A percentile compares a stretch with the other conserved stretches of the same genome.
phyloP scores from a whole-genome alignment of 2,113 vertebrate species.

The Hippocampus guttulatus region DNA sequence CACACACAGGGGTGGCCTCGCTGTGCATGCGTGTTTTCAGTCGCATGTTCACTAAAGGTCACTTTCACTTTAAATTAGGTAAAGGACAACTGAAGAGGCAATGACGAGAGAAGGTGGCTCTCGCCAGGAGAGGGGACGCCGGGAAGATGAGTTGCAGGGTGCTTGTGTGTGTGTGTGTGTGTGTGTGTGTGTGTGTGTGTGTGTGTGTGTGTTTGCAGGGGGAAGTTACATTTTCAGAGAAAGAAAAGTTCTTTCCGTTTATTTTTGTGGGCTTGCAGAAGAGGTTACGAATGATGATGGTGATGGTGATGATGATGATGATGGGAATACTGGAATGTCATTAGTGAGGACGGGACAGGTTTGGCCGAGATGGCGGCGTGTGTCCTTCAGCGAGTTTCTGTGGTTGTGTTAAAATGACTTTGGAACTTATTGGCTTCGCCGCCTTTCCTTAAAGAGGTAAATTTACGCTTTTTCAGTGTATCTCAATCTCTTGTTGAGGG shows the following conservation, averaged over 20 bases:
- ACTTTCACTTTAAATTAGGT: slow-evolving; percentile 50
- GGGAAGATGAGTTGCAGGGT: not conserved
- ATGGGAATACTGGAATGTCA: not conserved
- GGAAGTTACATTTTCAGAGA: not conserved
- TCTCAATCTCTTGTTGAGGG: not conserved
- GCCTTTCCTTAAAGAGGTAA: not conserved
- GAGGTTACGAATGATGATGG: not conserved
- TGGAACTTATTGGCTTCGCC: not conserved
- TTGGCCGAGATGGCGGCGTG: not conserved
- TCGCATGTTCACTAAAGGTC: slow-evolving; percentile 37
- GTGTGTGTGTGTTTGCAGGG: not conserved
- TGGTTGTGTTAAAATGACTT: slow-evolving; percentile 31
- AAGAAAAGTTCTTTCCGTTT: not conserved
- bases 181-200: no score
- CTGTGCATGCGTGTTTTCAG: not conserved
- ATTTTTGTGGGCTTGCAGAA: not conserved
- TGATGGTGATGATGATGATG: not conserved
- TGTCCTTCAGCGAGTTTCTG: slow-evolving; percentile 28
- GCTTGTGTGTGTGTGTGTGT: not conserved
- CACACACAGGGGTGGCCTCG: slow-evolving; percentile 23
- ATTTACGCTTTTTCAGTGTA: not conserved
- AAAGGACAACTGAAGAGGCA: slow-evolving; percentile 14
- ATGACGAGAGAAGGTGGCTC: slow-evolving; percentile 13
- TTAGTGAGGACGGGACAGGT: not conserved
- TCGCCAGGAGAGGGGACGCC: not conserved